Base-by-base conservation (phyloP, 2,888 invertebrate genomes). In the Agrotis ipsilon region DNA sequence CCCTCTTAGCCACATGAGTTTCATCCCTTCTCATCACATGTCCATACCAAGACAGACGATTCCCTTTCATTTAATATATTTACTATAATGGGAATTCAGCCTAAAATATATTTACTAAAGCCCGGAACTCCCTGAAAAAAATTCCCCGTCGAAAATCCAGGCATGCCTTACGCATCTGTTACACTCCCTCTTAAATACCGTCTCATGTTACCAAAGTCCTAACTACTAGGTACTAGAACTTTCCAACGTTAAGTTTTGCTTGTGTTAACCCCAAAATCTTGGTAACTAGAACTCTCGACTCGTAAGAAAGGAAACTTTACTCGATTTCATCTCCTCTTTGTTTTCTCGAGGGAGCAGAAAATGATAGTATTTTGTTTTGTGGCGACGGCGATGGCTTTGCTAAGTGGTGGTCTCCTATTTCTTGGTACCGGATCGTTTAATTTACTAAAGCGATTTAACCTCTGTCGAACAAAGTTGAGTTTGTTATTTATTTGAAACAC, bases 241-340 rank as follows among this genome's bases (percentile, higher is more conserved):
- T 84, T 9, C 43, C 55, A 70, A 71, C 59, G 69, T 68, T 73
- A 78, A 75, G 58, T 81, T 69, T n/a, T 32, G 55, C 72, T 60
- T 64, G 62, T 65, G 66, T 65, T 46, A 71, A 75, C 71, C 65
- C 78, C 73, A 60, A 80, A 79, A 72, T 72, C 78, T 75, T 48
- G 60, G 71, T 63, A 75, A 72, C 75, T 60, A 64, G 54, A 71
- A 71, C 58, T 60, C 71, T 58, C n/a, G n/a, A 52, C 60, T 68
- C 24, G 59, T 52, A 43, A 52, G 64, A 55, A 67, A 58, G 68
- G 43, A 71, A 78, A 78, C 72, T 84, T 81, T 71, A 66, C 72
- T 70, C 58, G 73, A 66, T 69, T 81, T 81, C n/a, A 51, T 79
- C 69, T 68, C 21, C 48, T 43, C 55, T 59, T 72, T 68, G 78